Evolutionary conservation across 2,797 vertebrate species (phyloP).

Genomic region (Mionectes olivaceus): DNA sequence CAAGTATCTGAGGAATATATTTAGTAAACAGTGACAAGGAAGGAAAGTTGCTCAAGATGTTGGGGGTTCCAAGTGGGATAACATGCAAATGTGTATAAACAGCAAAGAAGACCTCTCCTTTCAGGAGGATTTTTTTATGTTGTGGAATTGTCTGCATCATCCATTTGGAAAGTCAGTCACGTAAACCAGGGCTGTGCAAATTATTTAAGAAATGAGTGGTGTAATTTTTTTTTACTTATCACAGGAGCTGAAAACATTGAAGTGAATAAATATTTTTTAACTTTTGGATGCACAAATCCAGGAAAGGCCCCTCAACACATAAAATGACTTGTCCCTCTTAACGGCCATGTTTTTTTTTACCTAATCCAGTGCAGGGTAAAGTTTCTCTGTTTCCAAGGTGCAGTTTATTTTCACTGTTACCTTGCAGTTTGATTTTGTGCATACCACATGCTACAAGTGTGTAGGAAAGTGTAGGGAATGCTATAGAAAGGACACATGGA

Average conservation of each 20-base stretch:
- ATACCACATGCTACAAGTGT: fast-evolving
- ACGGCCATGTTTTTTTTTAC: background rate
- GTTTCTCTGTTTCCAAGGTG: background rate
- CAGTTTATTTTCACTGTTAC: background rate
- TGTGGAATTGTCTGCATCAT: background rate
- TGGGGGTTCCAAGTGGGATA: background rate
- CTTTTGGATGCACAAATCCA: background rate
- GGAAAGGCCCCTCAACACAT: background rate
- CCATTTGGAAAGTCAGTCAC: background rate
- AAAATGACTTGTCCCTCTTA: background rate
- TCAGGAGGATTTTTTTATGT: background rate
- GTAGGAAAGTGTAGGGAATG: background rate
- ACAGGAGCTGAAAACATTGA: background rate
- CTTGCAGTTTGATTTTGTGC: background rate
- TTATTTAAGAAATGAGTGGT: background rate
- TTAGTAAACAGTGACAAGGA: background rate
- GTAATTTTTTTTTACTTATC: background rate
- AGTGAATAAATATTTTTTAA: background rate
- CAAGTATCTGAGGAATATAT: background rate
- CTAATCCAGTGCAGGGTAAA: background rate
- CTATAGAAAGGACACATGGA: background rate
- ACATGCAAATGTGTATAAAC: background rate
- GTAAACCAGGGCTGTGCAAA: background rate
- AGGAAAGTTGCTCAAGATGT: background rate
- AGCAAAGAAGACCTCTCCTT: background rate